These are phyloP conservation scores for Hemicordylus capensis DNA, from an alignment of 2,113 vertebrate genomes.

Conservation along the genomic window DNA sequence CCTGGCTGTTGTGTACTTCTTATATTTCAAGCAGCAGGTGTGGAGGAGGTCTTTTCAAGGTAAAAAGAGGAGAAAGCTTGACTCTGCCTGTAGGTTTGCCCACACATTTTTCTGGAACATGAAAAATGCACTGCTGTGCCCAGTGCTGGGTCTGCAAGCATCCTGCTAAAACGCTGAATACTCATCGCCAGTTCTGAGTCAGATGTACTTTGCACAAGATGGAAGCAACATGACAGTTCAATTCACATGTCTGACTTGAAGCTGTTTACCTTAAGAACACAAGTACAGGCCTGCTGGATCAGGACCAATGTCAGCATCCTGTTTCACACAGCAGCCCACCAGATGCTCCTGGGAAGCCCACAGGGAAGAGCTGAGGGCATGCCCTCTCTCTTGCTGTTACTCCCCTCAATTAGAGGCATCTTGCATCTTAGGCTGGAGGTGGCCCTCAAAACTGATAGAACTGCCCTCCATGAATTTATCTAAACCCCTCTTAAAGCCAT, in stretches of 20 bases:
- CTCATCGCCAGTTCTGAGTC: not conserved
- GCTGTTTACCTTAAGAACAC: no score
- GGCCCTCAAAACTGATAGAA: no score
- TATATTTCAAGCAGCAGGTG: not conserved
- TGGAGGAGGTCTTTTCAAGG: not conserved
- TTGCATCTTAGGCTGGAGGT: no score
- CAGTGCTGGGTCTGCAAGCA: not conserved
- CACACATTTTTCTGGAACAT: not conserved
- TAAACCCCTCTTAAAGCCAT: no score
- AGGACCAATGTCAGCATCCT: no score
- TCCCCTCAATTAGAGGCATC: no score
- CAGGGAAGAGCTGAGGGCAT: no score
- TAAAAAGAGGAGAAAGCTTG: not conserved
- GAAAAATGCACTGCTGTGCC: not conserved
- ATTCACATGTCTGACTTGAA: not conserved
- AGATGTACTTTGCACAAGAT: not conserved
- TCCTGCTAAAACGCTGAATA: not conserved
- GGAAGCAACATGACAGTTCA: not conserved
- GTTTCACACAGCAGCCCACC: no score
- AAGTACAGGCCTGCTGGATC: no score
- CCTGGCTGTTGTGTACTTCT: not conserved
- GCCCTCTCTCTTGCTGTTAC: no score
- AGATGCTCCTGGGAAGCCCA: no score
- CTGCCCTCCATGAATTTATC: no score
- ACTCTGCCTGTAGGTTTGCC: not conserved